Evolutionary conservation across 2,113 vertebrate genomes (phyloP), one percentile per base, ranked within the genome.

Genomic region (Muntiacus muntjak): DNA sequence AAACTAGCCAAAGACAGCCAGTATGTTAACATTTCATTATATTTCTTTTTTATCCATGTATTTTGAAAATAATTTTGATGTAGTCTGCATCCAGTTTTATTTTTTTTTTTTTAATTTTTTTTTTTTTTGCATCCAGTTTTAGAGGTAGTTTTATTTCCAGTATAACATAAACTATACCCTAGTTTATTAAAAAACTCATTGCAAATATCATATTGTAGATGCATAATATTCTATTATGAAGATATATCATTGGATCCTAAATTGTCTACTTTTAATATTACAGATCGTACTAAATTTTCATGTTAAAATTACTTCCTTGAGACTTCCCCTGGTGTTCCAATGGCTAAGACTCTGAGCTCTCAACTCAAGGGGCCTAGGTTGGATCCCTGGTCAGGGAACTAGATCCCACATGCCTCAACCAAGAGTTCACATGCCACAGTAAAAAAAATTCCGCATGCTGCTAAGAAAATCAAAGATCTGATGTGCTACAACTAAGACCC

Each of bases 11-110:
- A 95, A 89, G 89, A 85, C 26, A 67, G 50, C 26, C 12, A 50
- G 19, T 50, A 67, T 52, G 12, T 85, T 89, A 78, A 92, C 47
- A 85, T 79, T 93, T 81, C 36, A 90, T 62, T 82, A 45, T 47
- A 54, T 81, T 86, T 93, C 33, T 74, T 25, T 81, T 82, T 81
- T 43, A 55, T 90, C 62, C 45, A 67, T 79, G 50, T 67, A 16
- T 92, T 91, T 94, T 19, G 36, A 93, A 93, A 96, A 87, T 40
- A 93, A 23, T 95, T 87, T 95, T 74, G 89, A 86, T 81, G 55
- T n/a, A 62, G n/a, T 50, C 85, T 81, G 33, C 40, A 78, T 83
- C 85, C 16, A 87, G 62, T 81, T 90, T 95, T 89, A 93, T 50
- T 50, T 50, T 13, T 50, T 50, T 13, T 50, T 50, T 50, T 50